Evolutionary conservation across 2,888 invertebrate species (phyloP).

Genomic region (Carpatolechia fugitivella): DNA sequence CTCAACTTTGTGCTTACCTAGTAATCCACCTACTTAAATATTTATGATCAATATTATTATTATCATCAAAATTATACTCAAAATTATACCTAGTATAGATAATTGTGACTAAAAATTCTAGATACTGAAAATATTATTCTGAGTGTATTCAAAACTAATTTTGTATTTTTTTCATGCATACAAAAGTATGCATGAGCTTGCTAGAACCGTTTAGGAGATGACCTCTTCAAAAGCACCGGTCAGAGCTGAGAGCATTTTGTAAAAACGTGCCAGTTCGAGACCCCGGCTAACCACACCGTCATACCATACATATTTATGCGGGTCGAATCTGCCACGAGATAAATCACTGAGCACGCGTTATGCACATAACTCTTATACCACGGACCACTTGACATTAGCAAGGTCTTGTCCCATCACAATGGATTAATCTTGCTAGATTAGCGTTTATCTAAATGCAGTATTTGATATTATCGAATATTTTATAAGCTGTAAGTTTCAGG

Average conservation of each 20-base stretch:
- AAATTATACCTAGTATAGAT: no score
- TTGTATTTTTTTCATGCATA: no score
- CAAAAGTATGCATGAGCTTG: background rate
- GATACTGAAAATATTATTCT: no score
- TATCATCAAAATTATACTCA: no score
- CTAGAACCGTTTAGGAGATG: background rate
- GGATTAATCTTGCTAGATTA: conserved; percentile 22
- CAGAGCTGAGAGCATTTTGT: conserved; percentile 39
- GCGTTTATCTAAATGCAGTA: background rate
- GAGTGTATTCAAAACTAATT: no score
- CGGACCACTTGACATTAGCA: conserved; percentile 69
- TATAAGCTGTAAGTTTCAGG: no score
- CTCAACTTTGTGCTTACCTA: no score
- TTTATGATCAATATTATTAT: no score
- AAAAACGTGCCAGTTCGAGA: conserved; percentile 46
- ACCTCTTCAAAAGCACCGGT: conserved; percentile 39
- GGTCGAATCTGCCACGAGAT: conserved; percentile 57
- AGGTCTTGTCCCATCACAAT: conserved; percentile 46
- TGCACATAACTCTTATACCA: conserved; percentile 66
- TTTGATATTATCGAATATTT: no score
- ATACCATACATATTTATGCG: conserved; percentile 50
- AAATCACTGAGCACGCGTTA: conserved; percentile 68
- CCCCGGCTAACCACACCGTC: conserved; percentile 13
- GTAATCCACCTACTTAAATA: no score
- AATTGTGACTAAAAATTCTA: no score